Evolutionary conservation across 2,797 vertebrate species (phyloP).

Genomic region (Zonotrichia albicollis): DNA sequence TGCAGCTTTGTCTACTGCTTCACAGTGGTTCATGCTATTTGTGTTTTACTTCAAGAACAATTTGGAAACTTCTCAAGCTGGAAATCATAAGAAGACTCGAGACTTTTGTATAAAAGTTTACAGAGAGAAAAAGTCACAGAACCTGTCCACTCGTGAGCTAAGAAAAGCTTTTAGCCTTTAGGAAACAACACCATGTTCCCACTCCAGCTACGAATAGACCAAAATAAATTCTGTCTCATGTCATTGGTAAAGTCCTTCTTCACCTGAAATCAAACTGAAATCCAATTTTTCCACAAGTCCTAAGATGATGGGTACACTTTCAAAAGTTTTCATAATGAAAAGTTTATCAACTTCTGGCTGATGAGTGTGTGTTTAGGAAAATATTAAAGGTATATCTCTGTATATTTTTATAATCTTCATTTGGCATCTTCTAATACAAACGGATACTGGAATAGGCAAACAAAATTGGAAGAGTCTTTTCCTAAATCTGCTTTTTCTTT

Average conservation of each 20-base stretch:
- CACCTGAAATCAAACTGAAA: not conserved
- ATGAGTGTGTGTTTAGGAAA: not conserved
- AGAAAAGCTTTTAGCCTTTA: not conserved
- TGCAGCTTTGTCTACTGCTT: slow-evolving; percentile 15
- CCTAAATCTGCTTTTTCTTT: not conserved
- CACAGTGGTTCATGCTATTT: not conserved
- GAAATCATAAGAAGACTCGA: not conserved
- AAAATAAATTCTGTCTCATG: not conserved
- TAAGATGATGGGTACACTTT: not conserved
- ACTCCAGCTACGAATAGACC: not conserved
- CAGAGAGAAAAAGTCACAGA: not conserved
- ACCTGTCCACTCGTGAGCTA: not conserved
- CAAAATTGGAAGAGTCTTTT: not conserved
- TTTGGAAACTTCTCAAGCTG: not conserved
- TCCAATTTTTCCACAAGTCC: not conserved
- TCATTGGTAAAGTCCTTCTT: not conserved
- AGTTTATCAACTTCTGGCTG: not conserved
- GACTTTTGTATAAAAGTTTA: not conserved
- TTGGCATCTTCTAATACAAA: not conserved
- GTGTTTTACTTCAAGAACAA: not conserved
- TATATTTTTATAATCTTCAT: not conserved
- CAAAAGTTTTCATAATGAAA: not conserved
- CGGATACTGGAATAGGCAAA: not conserved
- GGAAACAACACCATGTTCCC: not conserved
- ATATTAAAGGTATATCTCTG: not conserved